Percentiles rank a stretch among this genome's conserved stretches.
Conservation (phyloP, 2,888 invertebrate genomes). For the Gisinianus flammeolus region DNA sequence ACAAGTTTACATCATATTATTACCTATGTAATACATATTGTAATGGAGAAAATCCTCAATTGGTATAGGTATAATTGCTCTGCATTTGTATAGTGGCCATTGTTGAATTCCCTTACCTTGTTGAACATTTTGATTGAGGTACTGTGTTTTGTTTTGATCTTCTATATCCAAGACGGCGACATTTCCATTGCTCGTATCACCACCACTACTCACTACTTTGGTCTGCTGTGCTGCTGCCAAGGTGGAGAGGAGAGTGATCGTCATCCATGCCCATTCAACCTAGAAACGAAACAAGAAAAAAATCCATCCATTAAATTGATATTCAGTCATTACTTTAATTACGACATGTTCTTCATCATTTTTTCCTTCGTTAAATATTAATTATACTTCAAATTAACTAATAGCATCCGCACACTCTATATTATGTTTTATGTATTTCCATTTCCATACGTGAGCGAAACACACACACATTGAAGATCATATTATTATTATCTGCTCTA, state of each 20-base stretch:
- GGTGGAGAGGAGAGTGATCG: conserved; percentile 24
- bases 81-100: neutral
- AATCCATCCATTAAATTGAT: neutral
- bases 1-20: neutral
- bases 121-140: conserved; percentile 76
- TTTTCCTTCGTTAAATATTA: too few species aligned
- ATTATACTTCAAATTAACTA: too few species aligned
- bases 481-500: neutral
- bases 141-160: conserved; percentile 76
- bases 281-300: conserved; percentile 21
- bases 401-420: too few species aligned
- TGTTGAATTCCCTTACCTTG: conserved; percentile 69
- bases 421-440: too few species aligned
- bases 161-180: conserved; percentile 71
- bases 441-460: too few species aligned
- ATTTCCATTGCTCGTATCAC: conserved; percentile 66
- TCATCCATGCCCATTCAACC: conserved; percentile 29
- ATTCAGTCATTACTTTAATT: too few species aligned
- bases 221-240: conserved; percentile 35
- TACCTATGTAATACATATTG: too few species aligned
- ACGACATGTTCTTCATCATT: too few species aligned
- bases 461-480: neutral
- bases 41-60: too few species aligned
- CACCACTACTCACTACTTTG: conserved; percentile 48
- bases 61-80: too few species aligned